A percentile compares a stretch with the other conserved stretches of the same genome.
These are phyloP conservation scores for Anarsia innoxiella DNA, from an alignment of 2,888 invertebrate genomes.

Conservation along the genomic window DNA sequence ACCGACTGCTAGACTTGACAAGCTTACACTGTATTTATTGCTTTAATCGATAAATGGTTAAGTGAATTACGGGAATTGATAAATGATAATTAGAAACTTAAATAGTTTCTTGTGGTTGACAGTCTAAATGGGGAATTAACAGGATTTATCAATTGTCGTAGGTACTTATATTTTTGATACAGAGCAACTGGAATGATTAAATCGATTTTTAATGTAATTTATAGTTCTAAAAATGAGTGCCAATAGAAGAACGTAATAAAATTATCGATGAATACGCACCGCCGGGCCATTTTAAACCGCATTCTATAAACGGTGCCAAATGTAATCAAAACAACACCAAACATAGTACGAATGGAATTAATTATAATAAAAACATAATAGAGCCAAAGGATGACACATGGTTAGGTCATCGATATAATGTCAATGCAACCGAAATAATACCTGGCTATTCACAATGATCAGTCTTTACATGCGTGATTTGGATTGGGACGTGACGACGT, in stretches of 20 bases:
- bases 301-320: too few species aligned
- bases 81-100: conserved; percentile 3
- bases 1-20: conserved; percentile 11
- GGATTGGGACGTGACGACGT: conserved; percentile 1
- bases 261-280: conserved; percentile 10
- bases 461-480: conserved; percentile 2
- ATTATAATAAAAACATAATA: conserved; percentile 11
- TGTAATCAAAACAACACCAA: conserved; percentile 32
- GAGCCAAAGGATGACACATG: conserved; percentile 7
- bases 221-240: too few species aligned
- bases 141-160: too few species aligned
- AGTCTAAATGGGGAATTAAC: too few species aligned
- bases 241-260: too few species aligned
- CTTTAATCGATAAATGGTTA: conserved; percentile 5
- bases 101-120: too few species aligned
- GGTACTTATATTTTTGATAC: too few species aligned
- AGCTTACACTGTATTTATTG: conserved; percentile 4
- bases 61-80: conserved; percentile 1
- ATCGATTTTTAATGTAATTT: too few species aligned
- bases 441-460: background rate
- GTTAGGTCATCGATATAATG: background rate
- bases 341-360: conserved; percentile 25
- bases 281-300: too few species aligned
- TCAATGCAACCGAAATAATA: conserved; percentile 5
- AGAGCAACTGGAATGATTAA: too few species aligned